A percentile compares a stretch with the other conserved stretches of the same genome.
Conservation (phyloP, 2,888 invertebrate species). For the Calliphora vomitoria region DNA sequence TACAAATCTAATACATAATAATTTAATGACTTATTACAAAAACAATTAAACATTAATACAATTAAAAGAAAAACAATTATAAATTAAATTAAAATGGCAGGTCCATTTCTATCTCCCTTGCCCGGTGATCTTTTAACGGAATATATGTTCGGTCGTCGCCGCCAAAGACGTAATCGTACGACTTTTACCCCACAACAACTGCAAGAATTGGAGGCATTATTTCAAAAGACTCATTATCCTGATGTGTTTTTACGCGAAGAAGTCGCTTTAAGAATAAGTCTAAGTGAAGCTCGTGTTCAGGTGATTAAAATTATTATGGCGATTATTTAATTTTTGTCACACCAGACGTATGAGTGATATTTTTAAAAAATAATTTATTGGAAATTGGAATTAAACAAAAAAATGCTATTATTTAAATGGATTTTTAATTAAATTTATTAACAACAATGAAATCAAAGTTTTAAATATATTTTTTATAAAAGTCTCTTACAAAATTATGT, state of each 20-base stretch:
- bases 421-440: background rate
- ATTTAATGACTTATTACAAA: conserved; percentile 9
- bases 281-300: conserved; percentile 97
- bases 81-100: conserved; percentile 87
- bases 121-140: conserved; percentile 95
- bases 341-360: conserved; percentile 21
- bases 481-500: too few species aligned
- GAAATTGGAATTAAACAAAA: too few species aligned
- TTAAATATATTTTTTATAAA: too few species aligned
- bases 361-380: background rate
- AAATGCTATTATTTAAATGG: too few species aligned
- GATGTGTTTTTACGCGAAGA: conserved; percentile 94
- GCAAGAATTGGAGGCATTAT: conserved; percentile 95
- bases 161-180: conserved; percentile 95
- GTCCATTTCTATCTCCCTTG: conserved; percentile 93
- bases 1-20: conserved; percentile 15
- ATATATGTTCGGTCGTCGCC: conserved; percentile 95
- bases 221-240: conserved; percentile 97
- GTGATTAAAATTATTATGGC: conserved; percentile 76
- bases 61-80: conserved; percentile 2
- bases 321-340: background rate
- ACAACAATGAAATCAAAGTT: too few species aligned
- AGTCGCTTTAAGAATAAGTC: conserved; percentile 94
- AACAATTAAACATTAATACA: background rate
- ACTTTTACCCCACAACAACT: conserved; percentile 97